A percentile compares a stretch with the other conserved stretches of the same genome.
phyloP scores from a whole-genome alignment of 2,113 vertebrate genomes.

The Pica pica region DNA sequence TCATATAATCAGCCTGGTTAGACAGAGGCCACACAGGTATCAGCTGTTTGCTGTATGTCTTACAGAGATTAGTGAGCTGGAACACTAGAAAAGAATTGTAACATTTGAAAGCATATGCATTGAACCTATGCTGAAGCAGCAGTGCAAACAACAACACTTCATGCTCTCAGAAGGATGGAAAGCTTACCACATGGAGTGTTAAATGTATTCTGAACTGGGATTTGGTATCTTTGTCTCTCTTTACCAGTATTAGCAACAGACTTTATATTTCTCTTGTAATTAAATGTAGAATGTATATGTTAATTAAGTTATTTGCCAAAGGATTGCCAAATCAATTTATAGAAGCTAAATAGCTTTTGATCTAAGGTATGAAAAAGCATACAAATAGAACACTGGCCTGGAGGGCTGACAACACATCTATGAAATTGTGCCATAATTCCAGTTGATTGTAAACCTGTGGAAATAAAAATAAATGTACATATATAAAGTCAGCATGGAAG shows the following conservation, averaged over 20 bases:
- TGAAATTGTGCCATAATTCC: neutral
- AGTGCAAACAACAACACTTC: neutral
- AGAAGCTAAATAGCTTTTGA: neutral
- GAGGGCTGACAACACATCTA: neutral
- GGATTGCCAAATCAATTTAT: neutral
- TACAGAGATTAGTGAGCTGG: neutral
- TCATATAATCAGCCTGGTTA: neutral
- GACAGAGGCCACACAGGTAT: neutral
- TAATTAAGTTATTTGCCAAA: neutral
- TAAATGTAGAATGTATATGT: neutral
- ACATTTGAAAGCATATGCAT: neutral
- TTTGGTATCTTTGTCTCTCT: neutral
- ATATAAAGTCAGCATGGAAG: neutral
- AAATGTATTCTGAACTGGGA: neutral
- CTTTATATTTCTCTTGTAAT: neutral
- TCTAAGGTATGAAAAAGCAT: neutral
- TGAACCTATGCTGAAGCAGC: neutral
- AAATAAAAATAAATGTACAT: neutral
- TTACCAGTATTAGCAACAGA: neutral
- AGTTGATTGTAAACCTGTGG: neutral
- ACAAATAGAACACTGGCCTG: neutral
- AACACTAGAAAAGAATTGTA: neutral
- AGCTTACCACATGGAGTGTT: neutral
- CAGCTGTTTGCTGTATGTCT: neutral
- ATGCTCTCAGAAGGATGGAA: neutral